Percentiles rank a stretch among this genome's conserved stretches.
These are phyloP conservation scores for Pseudochromis fuscus DNA, from an alignment of 2,797 vertebrate species.

Conservation along the genomic window DNA sequence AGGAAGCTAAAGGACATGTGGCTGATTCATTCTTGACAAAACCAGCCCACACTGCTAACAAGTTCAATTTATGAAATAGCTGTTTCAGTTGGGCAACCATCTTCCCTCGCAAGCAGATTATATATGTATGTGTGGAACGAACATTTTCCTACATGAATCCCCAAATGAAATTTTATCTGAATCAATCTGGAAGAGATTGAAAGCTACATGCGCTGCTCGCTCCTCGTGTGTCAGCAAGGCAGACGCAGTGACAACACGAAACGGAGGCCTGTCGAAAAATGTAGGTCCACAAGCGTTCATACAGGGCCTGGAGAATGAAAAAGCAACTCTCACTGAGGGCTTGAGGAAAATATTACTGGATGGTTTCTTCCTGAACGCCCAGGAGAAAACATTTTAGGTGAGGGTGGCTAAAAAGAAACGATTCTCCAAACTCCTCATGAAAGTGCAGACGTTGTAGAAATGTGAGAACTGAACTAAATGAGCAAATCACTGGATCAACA, in stretches of 20 bases:
- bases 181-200: conserved; percentile 18
- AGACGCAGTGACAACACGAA: conserved; percentile 22
- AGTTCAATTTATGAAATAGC: conserved; percentile 21
- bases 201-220: conserved; percentile 18
- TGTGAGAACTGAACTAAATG: conserved; percentile 44
- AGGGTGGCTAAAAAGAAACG: conserved; percentile 22
- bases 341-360: conserved; percentile 20
- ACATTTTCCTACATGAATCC: conserved; percentile 12
- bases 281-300: conserved; percentile 17
- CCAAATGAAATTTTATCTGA: conserved; percentile 17
- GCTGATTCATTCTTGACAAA: conserved; percentile 54
- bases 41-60: conserved; percentile 8
- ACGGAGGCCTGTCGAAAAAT: conserved; percentile 25
- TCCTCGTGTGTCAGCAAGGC: conserved; percentile 29
- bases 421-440: conserved; percentile 7
- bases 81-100: conserved; percentile 14
- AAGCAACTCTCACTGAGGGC: conserved; percentile 13
- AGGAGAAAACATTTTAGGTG: conserved; percentile 25
- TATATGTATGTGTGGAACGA: conserved; percentile 8
- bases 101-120: no score
- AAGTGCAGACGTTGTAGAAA: conserved; percentile 37
- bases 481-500: conserved; percentile 41
- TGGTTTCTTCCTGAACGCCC: conserved; percentile 21
- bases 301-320: conserved; percentile 36
- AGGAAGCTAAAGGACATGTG: conserved; percentile 12